These are phyloP conservation scores for Pelosia muscerda DNA, from an alignment of 2,888 invertebrate genomes.

Conservation along the genomic window DNA sequence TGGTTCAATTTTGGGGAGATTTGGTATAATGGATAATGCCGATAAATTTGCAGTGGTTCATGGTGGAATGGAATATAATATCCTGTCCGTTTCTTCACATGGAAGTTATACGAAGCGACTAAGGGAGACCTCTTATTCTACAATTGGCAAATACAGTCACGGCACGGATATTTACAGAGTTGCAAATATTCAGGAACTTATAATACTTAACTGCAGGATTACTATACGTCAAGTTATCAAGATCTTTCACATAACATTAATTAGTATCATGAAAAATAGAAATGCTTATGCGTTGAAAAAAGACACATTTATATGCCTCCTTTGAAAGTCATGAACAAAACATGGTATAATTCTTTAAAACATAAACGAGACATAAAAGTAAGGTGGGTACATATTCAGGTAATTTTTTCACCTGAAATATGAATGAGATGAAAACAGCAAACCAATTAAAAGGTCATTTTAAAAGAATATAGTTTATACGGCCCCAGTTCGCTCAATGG, in stretches of 20 bases:
- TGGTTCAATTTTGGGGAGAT: neutral
- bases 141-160: too few relatives aligned
- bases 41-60: too few relatives aligned
- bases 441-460: neutral
- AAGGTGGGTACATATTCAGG: neutral
- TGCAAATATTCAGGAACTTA: too few relatives aligned
- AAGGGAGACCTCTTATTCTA: too few relatives aligned
- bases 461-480: neutral
- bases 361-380: neutral
- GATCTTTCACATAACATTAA: too few relatives aligned
- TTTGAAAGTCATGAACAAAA: neutral
- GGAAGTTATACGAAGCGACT: too few relatives aligned
- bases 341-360: neutral
- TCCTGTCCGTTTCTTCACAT: too few relatives aligned
- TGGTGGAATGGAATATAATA: too few relatives aligned
- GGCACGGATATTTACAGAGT: too few relatives aligned
- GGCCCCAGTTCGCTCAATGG: too few relatives aligned
- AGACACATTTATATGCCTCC: neutral
- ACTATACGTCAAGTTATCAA: too few relatives aligned
- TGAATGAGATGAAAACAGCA: neutral
- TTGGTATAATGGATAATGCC: neutral
- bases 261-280: neutral
- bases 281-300: neutral
- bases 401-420: neutral
- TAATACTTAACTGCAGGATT: too few relatives aligned